Base-by-base conservation (phyloP, 2,797 vertebrate species). In the Hipposideros larvatus region DNA sequence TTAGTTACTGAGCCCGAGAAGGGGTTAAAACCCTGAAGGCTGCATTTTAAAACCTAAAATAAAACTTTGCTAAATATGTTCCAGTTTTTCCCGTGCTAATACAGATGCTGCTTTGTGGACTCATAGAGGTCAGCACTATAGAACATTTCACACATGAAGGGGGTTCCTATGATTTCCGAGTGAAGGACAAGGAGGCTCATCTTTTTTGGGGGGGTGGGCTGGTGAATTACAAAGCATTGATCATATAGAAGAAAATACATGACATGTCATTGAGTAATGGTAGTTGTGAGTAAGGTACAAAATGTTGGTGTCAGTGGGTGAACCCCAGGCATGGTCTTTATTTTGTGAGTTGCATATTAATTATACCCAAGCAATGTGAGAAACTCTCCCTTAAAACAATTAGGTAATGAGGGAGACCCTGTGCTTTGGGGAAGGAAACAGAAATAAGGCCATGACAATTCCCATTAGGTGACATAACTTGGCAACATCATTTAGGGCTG, bases 11-110 rank as follows among this genome's bases (percentile, higher is more conserved):
- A 84, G 86, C 51, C 48, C 0, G 1, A 74, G 87, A 26, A 70
- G 28, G 0, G 21, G 28, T 31, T 34, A 34, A 41, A 68, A 85
- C 65, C 91, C 90, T 79, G 84, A 94, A 80, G 41, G 19, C 86
- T 95, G 34, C 1, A 0, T 73, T 92, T 82, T 57, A 37, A 91
- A 96, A 68, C 24, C 84, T 96, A 51, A 93, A 98, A 97, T 95
- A 98, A 97, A 84, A 83, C 78, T 66, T 95, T 77, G 59, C 82
- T 24, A 96, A 96, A 96, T 95, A 71, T n/a, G 4, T 96, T 96
- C 86, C 94, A 98, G 86, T 43, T 84, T 97, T 96, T 2, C 0
- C 88, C 75, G 65, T 80, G 84, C 94, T 4, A 1, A 34, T 19
- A 86, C 31, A 15, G 55, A 97, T 43, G 46, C 87, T 65, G 70